Percentiles rank a stretch among this genome's conserved stretches.
phyloP scores from a whole-genome alignment of 2,113 vertebrate genomes.

The Cervus canadensis region DNA sequence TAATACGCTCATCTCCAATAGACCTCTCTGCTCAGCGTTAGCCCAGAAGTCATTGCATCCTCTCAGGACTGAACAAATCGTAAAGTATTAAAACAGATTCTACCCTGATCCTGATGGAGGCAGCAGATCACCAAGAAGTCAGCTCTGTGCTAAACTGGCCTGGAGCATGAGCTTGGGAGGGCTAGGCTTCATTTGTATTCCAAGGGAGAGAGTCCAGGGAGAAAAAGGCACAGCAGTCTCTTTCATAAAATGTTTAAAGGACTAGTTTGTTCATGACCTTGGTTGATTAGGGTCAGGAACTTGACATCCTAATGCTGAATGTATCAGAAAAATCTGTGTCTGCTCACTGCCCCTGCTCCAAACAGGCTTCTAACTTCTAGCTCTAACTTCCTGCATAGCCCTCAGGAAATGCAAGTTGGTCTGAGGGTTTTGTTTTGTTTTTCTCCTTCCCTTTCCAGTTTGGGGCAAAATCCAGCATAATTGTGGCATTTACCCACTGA shows the following conservation, averaged over 20 bases:
- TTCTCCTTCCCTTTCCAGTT: neutral
- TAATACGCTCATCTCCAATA: neutral
- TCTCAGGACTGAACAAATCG: neutral
- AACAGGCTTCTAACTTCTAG: neutral
- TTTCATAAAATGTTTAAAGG: constrained; percentile 36
- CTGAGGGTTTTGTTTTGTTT: neutral
- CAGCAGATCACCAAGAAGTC: constrained; percentile 80
- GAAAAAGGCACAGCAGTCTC: constrained; percentile 2
- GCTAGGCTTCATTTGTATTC: neutral
- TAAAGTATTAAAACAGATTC: constrained; percentile 50
- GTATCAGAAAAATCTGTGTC: neutral
- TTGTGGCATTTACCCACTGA: neutral
- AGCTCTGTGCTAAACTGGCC: neutral
- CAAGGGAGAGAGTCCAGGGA: neutral
- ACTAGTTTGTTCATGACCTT: constrained; percentile 43
- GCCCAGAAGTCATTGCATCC: neutral
- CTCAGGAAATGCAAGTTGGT: neutral
- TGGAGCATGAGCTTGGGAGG: neutral
- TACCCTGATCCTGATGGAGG: constrained; percentile 78
- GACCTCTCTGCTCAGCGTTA: neutral
- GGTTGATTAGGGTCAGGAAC: constrained; percentile 28
- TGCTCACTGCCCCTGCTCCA: neutral
- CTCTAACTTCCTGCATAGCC: neutral
- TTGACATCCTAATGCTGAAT: neutral
- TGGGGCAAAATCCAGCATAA: neutral